phyloP scores from a whole-genome alignment of 2,888 invertebrate genomes.

The Corbicula japonica region DNA sequence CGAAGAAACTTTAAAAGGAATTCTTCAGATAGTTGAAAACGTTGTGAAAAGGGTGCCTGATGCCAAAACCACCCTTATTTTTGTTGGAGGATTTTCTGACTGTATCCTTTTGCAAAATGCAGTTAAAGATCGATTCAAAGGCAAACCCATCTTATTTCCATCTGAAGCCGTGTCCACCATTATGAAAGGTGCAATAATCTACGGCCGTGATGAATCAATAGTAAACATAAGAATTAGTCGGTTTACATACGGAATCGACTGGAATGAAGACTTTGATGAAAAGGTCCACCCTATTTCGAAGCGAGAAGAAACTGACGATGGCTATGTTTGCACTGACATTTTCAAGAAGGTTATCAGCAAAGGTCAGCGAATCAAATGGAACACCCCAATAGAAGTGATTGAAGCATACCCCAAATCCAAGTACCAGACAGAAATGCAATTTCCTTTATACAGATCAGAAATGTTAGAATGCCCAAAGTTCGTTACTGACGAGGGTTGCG shows the following conservation, averaged over 20 bases:
- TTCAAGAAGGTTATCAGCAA: conserved; percentile 37
- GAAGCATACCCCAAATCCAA: conserved; percentile 39
- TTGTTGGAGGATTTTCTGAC: conserved; percentile 57
- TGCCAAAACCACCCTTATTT: conserved; percentile 27
- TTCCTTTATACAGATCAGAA: conserved; percentile 57
- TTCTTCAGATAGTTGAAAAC: conserved; percentile 14
- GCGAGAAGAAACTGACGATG: conserved; percentile 42
- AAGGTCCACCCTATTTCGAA: conserved; percentile 27
- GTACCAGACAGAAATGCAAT: conserved; percentile 36
- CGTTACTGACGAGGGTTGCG: conserved; percentile 42
- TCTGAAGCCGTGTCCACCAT: conserved; percentile 41
- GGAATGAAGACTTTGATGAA: conserved; percentile 58
- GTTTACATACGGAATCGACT: conserved; percentile 53
- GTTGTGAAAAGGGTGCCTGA: neutral
- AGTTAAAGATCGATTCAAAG: conserved; percentile 26
- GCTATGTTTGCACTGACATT: conserved; percentile 47
- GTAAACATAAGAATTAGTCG: conserved; percentile 43
- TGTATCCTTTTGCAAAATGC: conserved; percentile 36
- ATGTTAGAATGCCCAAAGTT: conserved; percentile 17
- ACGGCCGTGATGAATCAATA: conserved; percentile 39
- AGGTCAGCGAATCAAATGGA: conserved; percentile 16
- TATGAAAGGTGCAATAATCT: conserved; percentile 56
- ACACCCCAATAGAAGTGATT: conserved; percentile 20
- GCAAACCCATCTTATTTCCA: conserved; percentile 26
- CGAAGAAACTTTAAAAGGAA: conserved; percentile 15